Evolutionary conservation across 2,113 vertebrate genomes (phyloP).

Genomic region (Pholis gunnellus): DNA sequence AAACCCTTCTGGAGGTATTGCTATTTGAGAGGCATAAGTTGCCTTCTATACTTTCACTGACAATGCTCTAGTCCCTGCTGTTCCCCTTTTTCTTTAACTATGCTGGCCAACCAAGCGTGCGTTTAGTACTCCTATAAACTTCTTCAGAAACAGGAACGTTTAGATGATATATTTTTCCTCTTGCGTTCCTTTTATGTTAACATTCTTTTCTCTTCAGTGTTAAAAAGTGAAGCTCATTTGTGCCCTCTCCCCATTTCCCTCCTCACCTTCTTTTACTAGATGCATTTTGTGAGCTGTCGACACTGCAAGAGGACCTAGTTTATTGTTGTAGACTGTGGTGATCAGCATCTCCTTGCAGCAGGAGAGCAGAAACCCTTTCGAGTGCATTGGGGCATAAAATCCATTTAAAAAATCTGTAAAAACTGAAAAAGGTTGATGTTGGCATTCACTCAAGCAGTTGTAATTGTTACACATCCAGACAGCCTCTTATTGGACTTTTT

Average conservation of each 20-base stretch:
- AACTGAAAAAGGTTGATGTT: not conserved
- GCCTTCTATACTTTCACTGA: not conserved
- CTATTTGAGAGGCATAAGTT: not conserved
- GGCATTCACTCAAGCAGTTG: not conserved
- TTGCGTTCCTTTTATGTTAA: not conserved
- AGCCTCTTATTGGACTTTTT: not conserved
- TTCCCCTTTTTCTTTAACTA: not conserved
- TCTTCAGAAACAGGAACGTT: not conserved
- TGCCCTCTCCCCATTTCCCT: not conserved
- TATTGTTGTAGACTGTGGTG: constrained; percentile 5
- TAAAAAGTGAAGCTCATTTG: not conserved
- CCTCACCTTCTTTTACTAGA: not conserved
- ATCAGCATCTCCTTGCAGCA: constrained; percentile 16
- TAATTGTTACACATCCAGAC: not conserved
- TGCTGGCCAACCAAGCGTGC: not conserved
- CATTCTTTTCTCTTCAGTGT: not conserved
- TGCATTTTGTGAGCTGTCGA: constrained; percentile 21
- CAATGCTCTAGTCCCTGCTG: not conserved
- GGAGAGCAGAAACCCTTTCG: not conserved
- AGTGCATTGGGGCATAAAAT: not conserved
- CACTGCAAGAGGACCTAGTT: not conserved
- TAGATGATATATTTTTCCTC: not conserved
- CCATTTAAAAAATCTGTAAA: not conserved
- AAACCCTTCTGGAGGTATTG: not conserved
- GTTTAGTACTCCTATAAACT: not conserved